A percentile compares a stretch with the other conserved stretches of the same genome.
phyloP scores from a whole-genome alignment of 2,113 vertebrate species.

The Malaclemys terrapin region DNA sequence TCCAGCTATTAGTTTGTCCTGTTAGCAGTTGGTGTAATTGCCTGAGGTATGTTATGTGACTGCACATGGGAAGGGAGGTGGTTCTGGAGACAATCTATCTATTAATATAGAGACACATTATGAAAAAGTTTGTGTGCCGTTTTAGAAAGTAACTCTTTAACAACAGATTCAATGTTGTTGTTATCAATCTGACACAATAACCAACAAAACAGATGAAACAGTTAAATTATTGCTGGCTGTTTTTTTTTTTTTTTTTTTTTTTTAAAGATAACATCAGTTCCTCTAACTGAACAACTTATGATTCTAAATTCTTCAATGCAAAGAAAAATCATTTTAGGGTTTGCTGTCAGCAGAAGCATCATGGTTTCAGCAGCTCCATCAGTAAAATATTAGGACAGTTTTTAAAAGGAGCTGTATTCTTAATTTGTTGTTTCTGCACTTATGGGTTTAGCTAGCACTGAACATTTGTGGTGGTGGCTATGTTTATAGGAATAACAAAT shows the following conservation, averaged over 20 bases:
- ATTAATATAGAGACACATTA: not conserved
- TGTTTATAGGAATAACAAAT: constrained; percentile 19
- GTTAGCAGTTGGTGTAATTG: constrained; percentile 10
- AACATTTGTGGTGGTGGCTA: not conserved
- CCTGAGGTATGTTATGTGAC: constrained; percentile 1
- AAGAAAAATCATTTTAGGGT: not conserved
- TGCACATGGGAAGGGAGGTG: not conserved
- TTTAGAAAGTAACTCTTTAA: not conserved
- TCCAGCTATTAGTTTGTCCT: constrained; percentile 14
- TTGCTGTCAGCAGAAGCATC: not conserved
- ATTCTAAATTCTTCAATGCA: not conserved
- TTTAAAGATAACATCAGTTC: not conserved
- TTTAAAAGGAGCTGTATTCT: not conserved
- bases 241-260: not conserved
- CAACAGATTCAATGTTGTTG: not conserved
- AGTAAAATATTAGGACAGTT: not conserved
- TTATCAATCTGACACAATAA: not conserved
- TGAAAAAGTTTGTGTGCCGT: not conserved
- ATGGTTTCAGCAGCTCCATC: not conserved
- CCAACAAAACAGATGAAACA: not conserved
- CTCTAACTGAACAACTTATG: not conserved
- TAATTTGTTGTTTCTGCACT: not conserved
- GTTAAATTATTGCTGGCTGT: not conserved
- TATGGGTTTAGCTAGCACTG: not conserved
- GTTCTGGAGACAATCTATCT: not conserved